Evolutionary conservation across 2,888 invertebrate species (phyloP), one percentile per base, ranked within the genome.

Genomic region (Empis livida): DNA sequence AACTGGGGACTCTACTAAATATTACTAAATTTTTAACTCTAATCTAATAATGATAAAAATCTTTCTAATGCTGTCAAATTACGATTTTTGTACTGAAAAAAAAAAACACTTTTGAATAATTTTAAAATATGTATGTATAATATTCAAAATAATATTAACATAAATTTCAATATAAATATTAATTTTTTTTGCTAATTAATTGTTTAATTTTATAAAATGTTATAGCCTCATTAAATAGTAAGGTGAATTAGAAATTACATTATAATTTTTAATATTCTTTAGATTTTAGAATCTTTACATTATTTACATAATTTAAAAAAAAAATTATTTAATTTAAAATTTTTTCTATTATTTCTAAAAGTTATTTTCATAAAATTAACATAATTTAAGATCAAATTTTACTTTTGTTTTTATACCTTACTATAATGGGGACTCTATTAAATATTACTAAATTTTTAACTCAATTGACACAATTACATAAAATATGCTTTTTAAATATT

Each of bases 171-270:
- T 23, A 38, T 45, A 39, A 17, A n/a, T n/a, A n/a, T n/a, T n/a
- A n/a, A n/a, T n/a, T n/a, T 16, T 38, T 27, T 15, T 42, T 46
- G 9, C 48, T 43, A 27, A 47, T 37, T 40, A 40, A 20, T 20
- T n/a, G n/a, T n/a, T n/a, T n/a, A n/a, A n/a, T n/a, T n/a, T n/a
- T n/a, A n/a, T n/a, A n/a, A n/a, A n/a, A n/a, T n/a, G 5, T 20
- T 20, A 10, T 42, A 42, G 51, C 51, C 52, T 50, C 49, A 55
- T 41, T 20, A 3, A 41, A 41, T 53, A 55, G 54, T 56, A 57
- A 56, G 56, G 56, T 55, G 53, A 54, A 56, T 56, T 55, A 55
- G 54, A 55, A 56, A 54, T 55, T 20, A 20, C n/a, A n/a, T n/a
- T n/a, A n/a, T n/a, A n/a, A n/a, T n/a, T n/a, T n/a, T n/a, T n/a